Conservation (phyloP, 1,140 invertebrate species). For the Pseudobourletiella spinata region DNA sequence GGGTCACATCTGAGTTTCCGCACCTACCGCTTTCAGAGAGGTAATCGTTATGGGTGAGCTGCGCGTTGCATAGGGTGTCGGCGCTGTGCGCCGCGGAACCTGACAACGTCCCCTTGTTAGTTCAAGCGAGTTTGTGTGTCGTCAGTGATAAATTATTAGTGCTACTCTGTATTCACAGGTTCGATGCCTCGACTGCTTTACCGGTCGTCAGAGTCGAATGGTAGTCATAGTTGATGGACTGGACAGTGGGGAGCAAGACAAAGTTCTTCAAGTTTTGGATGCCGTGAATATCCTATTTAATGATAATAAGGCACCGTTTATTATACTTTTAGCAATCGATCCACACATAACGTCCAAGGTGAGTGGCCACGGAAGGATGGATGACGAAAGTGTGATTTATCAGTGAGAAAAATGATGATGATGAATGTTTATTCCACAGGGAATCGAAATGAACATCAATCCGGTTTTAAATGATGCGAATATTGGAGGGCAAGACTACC, state of each 20-base stretch:
- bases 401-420: no score
- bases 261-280: slow-evolving; percentile 84
- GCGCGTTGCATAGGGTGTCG: no score
- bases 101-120: no score
- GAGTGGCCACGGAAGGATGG: no score
- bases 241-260: slow-evolving; percentile 95
- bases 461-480: slow-evolving; percentile 77
- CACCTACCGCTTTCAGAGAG: no score
- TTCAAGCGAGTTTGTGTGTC: not conserved
- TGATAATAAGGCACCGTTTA: slow-evolving; percentile 81
- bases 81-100: no score
- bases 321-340: slow-evolving; percentile 88
- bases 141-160: not conserved
- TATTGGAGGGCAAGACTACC: slow-evolving; percentile 64
- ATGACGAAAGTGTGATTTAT: no score
- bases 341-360: slow-evolving; percentile 94
- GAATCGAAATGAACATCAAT: slow-evolving; percentile 83
- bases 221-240: slow-evolving; percentile 94
- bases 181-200: slow-evolving; percentile 82
- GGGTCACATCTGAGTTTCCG: no score
- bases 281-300: slow-evolving; percentile 90
- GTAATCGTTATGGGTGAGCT: no score
- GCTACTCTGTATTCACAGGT: slow-evolving; percentile 43
- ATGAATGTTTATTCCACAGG: slow-evolving; percentile 48
- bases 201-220: slow-evolving; percentile 77